A percentile compares a stretch with the other conserved stretches of the same genome.
Conservation (phyloP, 2,888 invertebrate species). For the Allacma fusca region DNA sequence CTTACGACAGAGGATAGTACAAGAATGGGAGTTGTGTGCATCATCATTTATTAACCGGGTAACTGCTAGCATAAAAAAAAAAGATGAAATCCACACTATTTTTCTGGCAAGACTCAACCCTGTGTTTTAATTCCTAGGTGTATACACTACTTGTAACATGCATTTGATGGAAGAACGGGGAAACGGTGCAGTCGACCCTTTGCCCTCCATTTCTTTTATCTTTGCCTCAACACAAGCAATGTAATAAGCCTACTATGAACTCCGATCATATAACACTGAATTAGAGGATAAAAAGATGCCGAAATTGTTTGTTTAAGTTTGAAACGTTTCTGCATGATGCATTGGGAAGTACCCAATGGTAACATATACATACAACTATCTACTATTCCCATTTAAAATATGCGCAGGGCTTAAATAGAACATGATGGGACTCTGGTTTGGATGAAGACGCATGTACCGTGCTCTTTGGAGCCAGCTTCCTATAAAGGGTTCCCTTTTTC, state of each 20-base stretch:
- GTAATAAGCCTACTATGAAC: conserved; percentile 8
- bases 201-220: conserved; percentile 9
- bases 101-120: neutral
- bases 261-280: conserved; percentile 5
- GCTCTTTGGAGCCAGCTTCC: too few species aligned
- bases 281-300: conserved; percentile 12
- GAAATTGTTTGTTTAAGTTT: neutral
- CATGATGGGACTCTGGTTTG: too few species aligned
- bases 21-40: neutral
- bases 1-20: neutral
- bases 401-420: too few species aligned
- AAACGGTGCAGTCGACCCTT: neutral
- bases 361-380: neutral
- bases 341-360: too few species aligned
- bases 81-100: conserved; percentile 22
- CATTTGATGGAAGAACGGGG: neutral
- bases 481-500: too few species aligned
- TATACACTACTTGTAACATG: neutral
- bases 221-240: neutral
- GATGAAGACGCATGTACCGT: too few species aligned
- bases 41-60: conserved; percentile 34
- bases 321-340: too few species aligned
- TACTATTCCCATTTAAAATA: too few species aligned
- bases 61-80: conserved; percentile 8
- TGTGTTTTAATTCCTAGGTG: neutral